A percentile compares a stretch with the other conserved stretches of the same genome.
These are phyloP conservation scores for Galeruca laticollis DNA, from an alignment of 2,888 invertebrate species.

Conservation along the genomic window DNA sequence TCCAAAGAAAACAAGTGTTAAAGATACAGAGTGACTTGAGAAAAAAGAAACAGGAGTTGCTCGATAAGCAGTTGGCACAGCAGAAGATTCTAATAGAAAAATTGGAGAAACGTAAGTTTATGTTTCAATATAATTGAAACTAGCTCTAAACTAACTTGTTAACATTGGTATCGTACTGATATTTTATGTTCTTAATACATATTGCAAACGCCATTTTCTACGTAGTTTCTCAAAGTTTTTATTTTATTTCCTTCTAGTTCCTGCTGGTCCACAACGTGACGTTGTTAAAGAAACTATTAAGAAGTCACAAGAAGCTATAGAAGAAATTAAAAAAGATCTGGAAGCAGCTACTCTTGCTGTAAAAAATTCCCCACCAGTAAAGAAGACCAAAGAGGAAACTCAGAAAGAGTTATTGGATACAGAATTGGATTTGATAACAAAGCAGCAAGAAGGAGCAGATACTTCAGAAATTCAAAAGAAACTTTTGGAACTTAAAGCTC, in stretches of 20 bases:
- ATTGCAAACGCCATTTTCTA: too few relatives aligned
- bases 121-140: too few relatives aligned
- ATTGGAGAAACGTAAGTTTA: slow-evolving; percentile 77
- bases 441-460: slow-evolving; percentile 90
- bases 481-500: slow-evolving; percentile 78
- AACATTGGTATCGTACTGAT: too few relatives aligned
- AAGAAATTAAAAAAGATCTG: slow-evolving; percentile 79
- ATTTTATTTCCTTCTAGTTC: slow-evolving; percentile 65
- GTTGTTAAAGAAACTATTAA: slow-evolving; percentile 84
- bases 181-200: too few relatives aligned
- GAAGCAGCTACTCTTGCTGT: slow-evolving; percentile 64
- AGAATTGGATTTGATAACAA: slow-evolving; percentile 90
- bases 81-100: slow-evolving; percentile 86
- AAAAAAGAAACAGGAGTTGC: slow-evolving; percentile 85
- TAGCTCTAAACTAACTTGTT: too few relatives aligned
- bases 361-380: slow-evolving; percentile 46
- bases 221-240: too few relatives aligned
- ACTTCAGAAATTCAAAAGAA: slow-evolving; percentile 84
- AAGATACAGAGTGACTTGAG: slow-evolving; percentile 85
- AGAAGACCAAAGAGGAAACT: slow-evolving; percentile 55
- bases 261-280: slow-evolving; percentile 80
- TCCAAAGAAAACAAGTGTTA: slow-evolving; percentile 79
- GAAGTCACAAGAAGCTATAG: slow-evolving; percentile 85
- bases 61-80: slow-evolving; percentile 91
- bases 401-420: slow-evolving; percentile 88